Evolutionary conservation across 2,888 invertebrate genomes (phyloP).

Genomic region (Matsumyia berberina): DNA sequence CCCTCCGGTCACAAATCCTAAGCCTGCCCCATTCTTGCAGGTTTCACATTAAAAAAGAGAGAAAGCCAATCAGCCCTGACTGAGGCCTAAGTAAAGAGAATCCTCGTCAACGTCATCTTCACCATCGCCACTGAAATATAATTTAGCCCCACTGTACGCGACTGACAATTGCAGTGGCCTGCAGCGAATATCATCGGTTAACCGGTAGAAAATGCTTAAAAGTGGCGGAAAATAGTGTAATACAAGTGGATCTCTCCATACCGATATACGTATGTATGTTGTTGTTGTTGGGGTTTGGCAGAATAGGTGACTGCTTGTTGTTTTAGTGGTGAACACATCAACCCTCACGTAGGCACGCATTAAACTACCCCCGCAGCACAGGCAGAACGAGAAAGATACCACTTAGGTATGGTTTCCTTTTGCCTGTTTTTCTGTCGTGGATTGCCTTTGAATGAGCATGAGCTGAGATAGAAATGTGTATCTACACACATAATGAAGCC

Average conservation of each 20-base stretch:
- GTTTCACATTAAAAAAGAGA: no score
- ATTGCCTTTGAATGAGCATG: conserved; percentile 56
- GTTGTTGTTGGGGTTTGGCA: conserved; percentile 56
- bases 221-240: conserved; percentile 47
- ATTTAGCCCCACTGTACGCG: conserved; percentile 33
- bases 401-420: conserved; percentile 47
- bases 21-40: no score
- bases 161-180: conserved; percentile 26
- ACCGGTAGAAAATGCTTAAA: conserved; percentile 38
- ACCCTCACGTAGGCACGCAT: conserved; percentile 73
- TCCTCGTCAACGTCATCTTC: no score
- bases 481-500: conserved; percentile 37
- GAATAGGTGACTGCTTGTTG: conserved; percentile 69
- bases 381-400: conserved; percentile 21
- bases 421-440: conserved; percentile 37
- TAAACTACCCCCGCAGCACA: conserved; percentile 49
- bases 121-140: conserved; percentile 26
- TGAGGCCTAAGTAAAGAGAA: no score
- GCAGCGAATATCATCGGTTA: conserved; percentile 35
- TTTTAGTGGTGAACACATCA: conserved; percentile 51
- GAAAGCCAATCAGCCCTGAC: no score
- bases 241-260: conserved; percentile 46
- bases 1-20: no score
- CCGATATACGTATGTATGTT: no score
- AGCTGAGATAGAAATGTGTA: conserved; percentile 38